Conservation (phyloP, 37 sponge, comb jelly and placozoan species). For the Axinella damicornis region DNA sequence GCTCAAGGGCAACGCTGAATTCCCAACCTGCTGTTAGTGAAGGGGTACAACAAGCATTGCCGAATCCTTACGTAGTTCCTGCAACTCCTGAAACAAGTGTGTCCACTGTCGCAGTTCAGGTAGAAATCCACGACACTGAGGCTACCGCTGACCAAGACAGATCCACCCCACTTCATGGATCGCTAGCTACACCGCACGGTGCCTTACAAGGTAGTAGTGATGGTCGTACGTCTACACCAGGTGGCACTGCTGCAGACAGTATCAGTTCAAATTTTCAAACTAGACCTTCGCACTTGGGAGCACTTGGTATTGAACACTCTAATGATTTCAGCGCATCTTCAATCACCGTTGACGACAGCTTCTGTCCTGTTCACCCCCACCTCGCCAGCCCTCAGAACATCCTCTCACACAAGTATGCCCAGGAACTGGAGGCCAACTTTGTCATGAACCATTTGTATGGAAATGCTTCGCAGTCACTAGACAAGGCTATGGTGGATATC, state of each 20-base stretch:
- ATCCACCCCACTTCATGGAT: no score
- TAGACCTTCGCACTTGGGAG: no score
- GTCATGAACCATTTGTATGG: slow-evolving; percentile 36
- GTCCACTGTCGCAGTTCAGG: not conserved
- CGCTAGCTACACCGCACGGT: no score
- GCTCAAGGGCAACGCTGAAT: no score
- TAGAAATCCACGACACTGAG: not conserved
- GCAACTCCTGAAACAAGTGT: not conserved
- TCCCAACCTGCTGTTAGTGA: no score
- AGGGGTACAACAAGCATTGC: no score
- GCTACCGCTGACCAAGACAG: no score
- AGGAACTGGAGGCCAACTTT: slow-evolving; percentile 45
- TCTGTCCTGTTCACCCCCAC: not conserved
- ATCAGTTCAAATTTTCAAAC: no score
- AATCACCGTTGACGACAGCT: not conserved
- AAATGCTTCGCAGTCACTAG: not conserved
- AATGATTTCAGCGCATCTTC: not conserved
- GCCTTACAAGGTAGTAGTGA: no score
- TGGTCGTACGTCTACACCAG: no score
- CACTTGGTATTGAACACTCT: not conserved
- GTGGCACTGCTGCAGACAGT: no score
- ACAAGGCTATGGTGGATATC: not conserved
- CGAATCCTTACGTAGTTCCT: not conserved
- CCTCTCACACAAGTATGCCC: not conserved
- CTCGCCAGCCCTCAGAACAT: not conserved